Evolutionary conservation across 2,113 vertebrate species (phyloP), one percentile per base, ranked within the genome.

Genomic region (Mastomys natalensis): DNA sequence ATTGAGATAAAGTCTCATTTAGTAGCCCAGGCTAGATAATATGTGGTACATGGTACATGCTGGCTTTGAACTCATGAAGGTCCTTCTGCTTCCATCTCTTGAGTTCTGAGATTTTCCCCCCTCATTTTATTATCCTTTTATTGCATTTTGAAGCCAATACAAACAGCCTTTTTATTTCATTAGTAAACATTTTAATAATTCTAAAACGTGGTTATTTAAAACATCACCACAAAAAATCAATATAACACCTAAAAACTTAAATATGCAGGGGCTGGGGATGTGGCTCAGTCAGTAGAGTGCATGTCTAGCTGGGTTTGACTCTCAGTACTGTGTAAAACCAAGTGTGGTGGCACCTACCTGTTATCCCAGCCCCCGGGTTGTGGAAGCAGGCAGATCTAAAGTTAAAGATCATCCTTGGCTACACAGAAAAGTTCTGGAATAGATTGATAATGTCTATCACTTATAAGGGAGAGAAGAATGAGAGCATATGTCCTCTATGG

Each of bases 161-260:
- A 74, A 68, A 19, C 1, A 21, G 40, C 43, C 1, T n/a, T 60
- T 45, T 93, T n/a, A 94, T 62, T 76, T 89, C 64, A 77, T 48
- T 64, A 82, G 26, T 73, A 90, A 89, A 77, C 21, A 93, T 15
- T 93, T 93, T 37, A 70, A 26, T 1, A 89, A 66, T 92, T 92
- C 40, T 82, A 82, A 81, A 45, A 86, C 16, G 17, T 21, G 29
- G 19, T 82, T n/a, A 58, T 51, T 31, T 77, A 91, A 91, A 87
- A 94, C 1, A n/a, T 22, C 87, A 93, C 45, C 48, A 58, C 12
- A 87, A 34, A 87, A 87, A 81, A 78, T 53, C 21, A 88, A 17
- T 7, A 13, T 13, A 66, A 43, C 1, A 40, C 15, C 53, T 74
- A 85, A 64, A 84, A 72, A 80, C 45, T 58, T 80, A 92, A 64